Conservation (phyloP, 2,888 invertebrate genomes). For the Polydrusus pterygomalis region DNA sequence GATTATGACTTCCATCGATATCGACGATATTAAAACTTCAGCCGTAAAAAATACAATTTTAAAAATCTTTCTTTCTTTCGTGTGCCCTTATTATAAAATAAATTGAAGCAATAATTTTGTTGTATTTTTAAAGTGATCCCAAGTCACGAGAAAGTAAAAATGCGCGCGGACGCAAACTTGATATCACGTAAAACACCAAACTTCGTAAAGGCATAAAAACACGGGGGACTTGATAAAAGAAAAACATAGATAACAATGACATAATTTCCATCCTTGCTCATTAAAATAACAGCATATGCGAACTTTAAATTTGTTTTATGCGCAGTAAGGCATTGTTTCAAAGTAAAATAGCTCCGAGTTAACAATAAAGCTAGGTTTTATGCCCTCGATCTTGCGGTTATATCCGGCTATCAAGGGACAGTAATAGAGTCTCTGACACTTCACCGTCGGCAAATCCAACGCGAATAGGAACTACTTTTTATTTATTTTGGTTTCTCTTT, state of each 20-base stretch:
- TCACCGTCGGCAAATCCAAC: slow-evolving; percentile 1
- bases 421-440: slow-evolving; percentile 14
- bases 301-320: slow-evolving; percentile 7
- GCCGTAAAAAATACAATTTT: too few species aligned
- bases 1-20: too few species aligned
- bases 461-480: background rate
- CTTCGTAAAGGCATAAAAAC: too few species aligned
- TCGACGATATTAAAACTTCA: too few species aligned
- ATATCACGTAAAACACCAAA: too few species aligned
- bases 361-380: slow-evolving; percentile 17
- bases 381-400: slow-evolving; percentile 3
- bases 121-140: too few species aligned
- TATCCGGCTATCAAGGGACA: slow-evolving; percentile 15
- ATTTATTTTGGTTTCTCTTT: background rate
- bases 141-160: too few species aligned
- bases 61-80: too few species aligned
- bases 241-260: background rate
- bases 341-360: slow-evolving; percentile 13
- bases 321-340: slow-evolving; percentile 7
- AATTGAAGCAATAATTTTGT: too few species aligned
- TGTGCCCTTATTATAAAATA: too few species aligned
- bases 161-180: too few species aligned
- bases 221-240: background rate
- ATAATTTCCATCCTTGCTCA: background rate
- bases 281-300: slow-evolving; percentile 5